Evolutionary conservation across 2,113 vertebrate species (phyloP).

Genomic region (Pterocles orientalis): DNA sequence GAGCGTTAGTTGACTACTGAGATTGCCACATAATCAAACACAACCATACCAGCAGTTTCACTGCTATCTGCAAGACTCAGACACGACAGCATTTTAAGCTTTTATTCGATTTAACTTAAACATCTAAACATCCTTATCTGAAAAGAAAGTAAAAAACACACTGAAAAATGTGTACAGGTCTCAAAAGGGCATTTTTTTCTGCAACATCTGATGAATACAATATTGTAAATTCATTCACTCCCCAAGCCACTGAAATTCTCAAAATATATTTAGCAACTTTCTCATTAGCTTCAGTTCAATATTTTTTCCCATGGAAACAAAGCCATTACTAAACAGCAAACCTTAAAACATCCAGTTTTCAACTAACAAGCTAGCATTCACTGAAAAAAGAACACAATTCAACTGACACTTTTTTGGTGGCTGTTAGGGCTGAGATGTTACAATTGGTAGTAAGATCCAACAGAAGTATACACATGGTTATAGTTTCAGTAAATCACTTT

Average conservation of each 20-base stretch:
- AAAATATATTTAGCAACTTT: neutral
- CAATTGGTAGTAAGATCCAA: neutral
- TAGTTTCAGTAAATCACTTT: neutral
- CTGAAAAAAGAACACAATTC: neutral
- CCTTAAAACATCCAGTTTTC: neutral
- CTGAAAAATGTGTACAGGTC: neutral
- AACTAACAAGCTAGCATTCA: neutral
- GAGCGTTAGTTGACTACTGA: neutral
- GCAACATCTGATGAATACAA: neutral
- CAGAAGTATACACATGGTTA: neutral
- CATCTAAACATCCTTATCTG: neutral
- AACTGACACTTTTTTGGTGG: neutral
- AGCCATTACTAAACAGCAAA: neutral
- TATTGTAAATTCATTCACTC: neutral
- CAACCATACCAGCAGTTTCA: accelerated
- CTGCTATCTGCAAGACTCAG: neutral
- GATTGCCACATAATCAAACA: neutral
- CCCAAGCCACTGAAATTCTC: neutral
- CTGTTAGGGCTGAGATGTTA: neutral
- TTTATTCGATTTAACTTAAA: neutral
- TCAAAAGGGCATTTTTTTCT: neutral
- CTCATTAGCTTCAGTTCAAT: neutral
- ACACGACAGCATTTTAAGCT: neutral
- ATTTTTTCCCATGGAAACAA: neutral
- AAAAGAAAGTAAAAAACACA: neutral